Conservation (phyloP, 2,888 invertebrate genomes). For the Labia minor region DNA sequence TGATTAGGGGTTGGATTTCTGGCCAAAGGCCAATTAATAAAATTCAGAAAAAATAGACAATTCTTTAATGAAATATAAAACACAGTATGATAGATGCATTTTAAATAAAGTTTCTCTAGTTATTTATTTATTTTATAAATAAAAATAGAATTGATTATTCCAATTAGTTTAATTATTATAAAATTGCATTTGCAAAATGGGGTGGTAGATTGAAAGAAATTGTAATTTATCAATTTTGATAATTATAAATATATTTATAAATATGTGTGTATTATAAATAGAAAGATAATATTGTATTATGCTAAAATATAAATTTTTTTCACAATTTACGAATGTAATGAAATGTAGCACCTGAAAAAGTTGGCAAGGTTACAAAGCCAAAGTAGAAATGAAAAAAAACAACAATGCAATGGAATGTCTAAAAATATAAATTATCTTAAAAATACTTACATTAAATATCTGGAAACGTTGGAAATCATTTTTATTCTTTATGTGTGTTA, state of each 20-base stretch:
- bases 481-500: not conserved
- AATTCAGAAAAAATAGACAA: too few relatives aligned
- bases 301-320: not conserved
- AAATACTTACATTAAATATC: not conserved
- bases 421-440: not conserved
- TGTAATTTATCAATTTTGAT: not conserved
- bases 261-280: not conserved
- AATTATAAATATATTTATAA: not conserved
- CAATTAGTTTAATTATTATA: too few relatives aligned
- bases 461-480: not conserved
- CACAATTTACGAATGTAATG: too few relatives aligned
- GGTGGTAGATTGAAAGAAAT: not conserved
- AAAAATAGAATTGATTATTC: too few relatives aligned
- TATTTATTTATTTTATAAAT: too few relatives aligned
- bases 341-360: not conserved
- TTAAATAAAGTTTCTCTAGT: too few relatives aligned
- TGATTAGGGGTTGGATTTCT: too few relatives aligned
- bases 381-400: not conserved
- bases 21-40: too few relatives aligned
- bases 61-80: too few relatives aligned
- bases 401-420: not conserved
- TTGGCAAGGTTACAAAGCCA: not conserved
- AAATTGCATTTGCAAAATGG: not conserved
- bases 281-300: not conserved
- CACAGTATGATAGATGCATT: too few relatives aligned